Conservation (phyloP, 2,888 invertebrate genomes). For the Acronicta leporina region DNA sequence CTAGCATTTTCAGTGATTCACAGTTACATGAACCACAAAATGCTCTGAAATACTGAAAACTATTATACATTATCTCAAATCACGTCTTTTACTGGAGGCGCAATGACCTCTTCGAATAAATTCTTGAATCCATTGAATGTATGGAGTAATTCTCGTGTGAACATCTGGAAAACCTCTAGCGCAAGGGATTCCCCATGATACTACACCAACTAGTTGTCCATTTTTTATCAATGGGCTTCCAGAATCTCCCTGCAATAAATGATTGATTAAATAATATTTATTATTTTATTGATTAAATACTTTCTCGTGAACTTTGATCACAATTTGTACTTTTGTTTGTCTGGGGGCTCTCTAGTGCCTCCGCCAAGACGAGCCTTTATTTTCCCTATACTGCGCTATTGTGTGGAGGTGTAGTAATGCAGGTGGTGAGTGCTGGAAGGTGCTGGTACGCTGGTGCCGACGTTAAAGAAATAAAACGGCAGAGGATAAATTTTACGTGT, state of each 20-base stretch:
- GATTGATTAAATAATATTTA: neutral
- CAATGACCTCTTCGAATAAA: constrained; percentile 48
- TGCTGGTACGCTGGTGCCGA: too few species aligned
- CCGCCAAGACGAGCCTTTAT: too few species aligned
- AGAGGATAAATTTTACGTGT: too few species aligned
- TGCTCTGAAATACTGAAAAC: neutral
- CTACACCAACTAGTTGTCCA: constrained; percentile 75
- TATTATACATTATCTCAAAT: neutral
- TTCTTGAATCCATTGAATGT: constrained; percentile 72
- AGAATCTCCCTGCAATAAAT: constrained; percentile 81
- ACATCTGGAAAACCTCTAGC: constrained; percentile 85
- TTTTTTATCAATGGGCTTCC: constrained; percentile 79
- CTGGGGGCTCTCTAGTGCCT: too few species aligned
- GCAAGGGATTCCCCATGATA: constrained; percentile 86
- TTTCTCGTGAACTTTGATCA: too few species aligned
- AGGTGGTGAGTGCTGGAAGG: too few species aligned
- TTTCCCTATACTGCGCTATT: too few species aligned
- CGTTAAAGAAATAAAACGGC: too few species aligned
- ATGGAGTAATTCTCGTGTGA: constrained; percentile 79
- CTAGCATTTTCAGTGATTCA: neutral
- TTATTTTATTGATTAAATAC: too few species aligned
- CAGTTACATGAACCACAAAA: neutral
- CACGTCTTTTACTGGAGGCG: neutral
- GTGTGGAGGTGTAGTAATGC: too few species aligned
- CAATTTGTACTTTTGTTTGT: too few species aligned